A percentile compares a stretch with the other conserved stretches of the same genome.
These are phyloP conservation scores for Danio rerio DNA, from an alignment of 2,113 vertebrate genomes.

Conservation along the genomic window GRCz12tu NC_133198.1:20051001-20051500, in stretches of 20 bases:
- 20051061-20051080: constrained; percentile 26
- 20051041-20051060: constrained; percentile 46
- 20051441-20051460: too few relatives aligned
- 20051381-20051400: too few relatives aligned
- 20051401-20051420: too few relatives aligned
- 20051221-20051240: constrained; percentile 27
- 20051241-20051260: not conserved
- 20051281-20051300: not conserved
- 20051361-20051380: too few relatives aligned
- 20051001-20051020: not conserved
- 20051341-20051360: not conserved
- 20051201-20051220: constrained; percentile 32
- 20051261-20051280: constrained; percentile 23
- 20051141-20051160: constrained; percentile 53
- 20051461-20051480: too few relatives aligned
- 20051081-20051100: not conserved
- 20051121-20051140: constrained; percentile 44
- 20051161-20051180: constrained; percentile 48
- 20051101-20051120: not conserved
- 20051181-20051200: constrained; percentile 42
- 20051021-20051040: constrained; percentile 50
- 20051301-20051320: not conserved
- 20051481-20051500: too few relatives aligned
- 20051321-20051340: not conserved
- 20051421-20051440: too few relatives aligned